Evolutionary conservation across 2,797 vertebrate genomes (phyloP).

Genomic region (Spinibarbus caldwelli): DNA sequence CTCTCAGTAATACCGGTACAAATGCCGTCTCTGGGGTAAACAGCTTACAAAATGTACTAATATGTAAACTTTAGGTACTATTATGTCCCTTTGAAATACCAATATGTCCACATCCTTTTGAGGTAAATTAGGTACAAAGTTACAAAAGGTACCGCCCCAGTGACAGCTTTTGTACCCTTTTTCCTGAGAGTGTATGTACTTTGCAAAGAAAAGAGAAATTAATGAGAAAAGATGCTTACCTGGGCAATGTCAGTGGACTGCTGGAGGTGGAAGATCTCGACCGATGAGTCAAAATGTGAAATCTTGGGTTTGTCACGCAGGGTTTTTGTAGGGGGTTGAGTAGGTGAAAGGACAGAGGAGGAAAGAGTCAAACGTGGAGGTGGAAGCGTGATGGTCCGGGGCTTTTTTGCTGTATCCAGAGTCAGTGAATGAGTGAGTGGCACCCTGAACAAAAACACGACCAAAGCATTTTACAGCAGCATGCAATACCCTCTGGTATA

Average conservation of each 20-base stretch:
- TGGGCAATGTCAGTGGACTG: neutral
- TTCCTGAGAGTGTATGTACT: neutral
- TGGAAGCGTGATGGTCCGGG: neutral
- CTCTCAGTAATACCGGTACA: too few relatives aligned
- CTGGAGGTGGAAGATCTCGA: neutral
- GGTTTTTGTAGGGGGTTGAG: neutral
- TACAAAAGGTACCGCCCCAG: neutral
- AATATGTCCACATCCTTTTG: neutral
- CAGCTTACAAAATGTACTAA: neutral
- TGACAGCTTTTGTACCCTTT: neutral
- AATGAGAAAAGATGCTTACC: neutral
- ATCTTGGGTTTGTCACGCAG: neutral
- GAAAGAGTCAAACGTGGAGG: neutral
- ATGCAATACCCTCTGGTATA: conserved; percentile 1
- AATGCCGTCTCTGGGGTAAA: neutral
- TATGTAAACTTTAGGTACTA: neutral
- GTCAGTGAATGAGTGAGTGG: neutral
- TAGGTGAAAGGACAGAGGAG: neutral
- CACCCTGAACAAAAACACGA: neutral
- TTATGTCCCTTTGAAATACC: neutral
- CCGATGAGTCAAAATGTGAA: conserved; percentile 1
- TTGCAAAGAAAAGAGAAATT: too few relatives aligned
- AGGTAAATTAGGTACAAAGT: neutral
- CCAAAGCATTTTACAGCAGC: conserved; percentile 22
- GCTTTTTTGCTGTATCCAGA: neutral